Conservation (phyloP, 2,113 vertebrate genomes). For the Barbus barbus region DNA sequence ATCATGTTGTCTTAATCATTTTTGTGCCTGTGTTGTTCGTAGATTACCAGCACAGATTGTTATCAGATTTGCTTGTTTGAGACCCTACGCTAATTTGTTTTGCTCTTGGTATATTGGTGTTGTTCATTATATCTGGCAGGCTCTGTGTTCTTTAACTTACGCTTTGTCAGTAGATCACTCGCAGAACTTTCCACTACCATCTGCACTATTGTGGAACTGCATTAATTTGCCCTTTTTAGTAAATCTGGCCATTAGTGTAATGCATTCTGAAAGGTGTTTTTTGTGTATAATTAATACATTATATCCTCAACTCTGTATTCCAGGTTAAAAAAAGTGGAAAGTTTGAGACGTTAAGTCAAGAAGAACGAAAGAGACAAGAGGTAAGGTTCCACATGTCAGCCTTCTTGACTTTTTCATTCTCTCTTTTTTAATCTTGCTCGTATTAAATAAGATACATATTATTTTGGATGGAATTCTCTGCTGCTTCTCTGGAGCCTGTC, state of each 20-base stretch:
- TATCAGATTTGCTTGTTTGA: no score
- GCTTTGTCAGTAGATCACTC: no score
- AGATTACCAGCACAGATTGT: neutral
- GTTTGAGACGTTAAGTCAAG: slow-evolving; percentile 80
- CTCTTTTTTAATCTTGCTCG: neutral
- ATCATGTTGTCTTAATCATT: neutral
- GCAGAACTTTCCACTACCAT: no score
- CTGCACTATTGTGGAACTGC: no score
- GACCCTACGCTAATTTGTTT: no score
- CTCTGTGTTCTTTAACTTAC: no score
- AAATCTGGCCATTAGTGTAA: neutral
- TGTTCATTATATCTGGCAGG: no score
- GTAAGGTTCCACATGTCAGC: slow-evolving; percentile 68
- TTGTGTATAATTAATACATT: neutral
- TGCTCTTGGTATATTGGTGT: no score
- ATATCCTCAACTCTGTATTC: slow-evolving; percentile 33
- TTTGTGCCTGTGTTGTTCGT: neutral
- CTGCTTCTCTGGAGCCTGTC: neutral
- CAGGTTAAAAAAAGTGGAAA: slow-evolving; percentile 91
- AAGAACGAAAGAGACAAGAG: slow-evolving; percentile 95
- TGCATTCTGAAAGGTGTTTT: neutral
- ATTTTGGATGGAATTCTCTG: neutral
- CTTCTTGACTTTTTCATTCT: neutral
- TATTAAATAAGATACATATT: neutral
- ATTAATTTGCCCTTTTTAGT: no score